Percentiles rank a stretch among this genome's conserved stretches.
These are phyloP conservation scores for Diplodus puntazzo DNA, from an alignment of 2,797 vertebrate genomes.

Conservation along the genomic window DNA sequence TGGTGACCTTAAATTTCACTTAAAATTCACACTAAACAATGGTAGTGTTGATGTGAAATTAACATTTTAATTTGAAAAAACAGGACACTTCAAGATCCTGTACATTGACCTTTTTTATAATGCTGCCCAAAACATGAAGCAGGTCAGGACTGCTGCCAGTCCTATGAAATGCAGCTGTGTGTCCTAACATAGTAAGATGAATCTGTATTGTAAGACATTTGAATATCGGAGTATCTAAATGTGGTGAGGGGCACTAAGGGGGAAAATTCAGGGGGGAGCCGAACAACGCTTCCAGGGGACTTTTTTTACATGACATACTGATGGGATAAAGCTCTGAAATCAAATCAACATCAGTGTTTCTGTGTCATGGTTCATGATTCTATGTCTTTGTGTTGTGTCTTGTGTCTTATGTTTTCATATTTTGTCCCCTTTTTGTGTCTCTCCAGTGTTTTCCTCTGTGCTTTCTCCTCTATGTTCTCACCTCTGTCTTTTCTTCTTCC, in stretches of 20 bases:
- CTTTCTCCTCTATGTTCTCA: no score
- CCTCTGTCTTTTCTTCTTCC: no score
- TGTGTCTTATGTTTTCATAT: no score
- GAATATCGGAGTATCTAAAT: slow-evolving; percentile 5
- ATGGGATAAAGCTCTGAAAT: slow-evolving; percentile 38
- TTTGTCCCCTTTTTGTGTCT: no score
- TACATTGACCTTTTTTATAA: not conserved
- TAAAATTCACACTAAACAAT: not conserved
- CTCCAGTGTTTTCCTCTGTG: no score
- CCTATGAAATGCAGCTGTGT: not conserved
- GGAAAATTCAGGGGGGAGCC: no score
- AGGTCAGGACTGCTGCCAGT: not conserved
- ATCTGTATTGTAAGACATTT: slow-evolving; percentile 11
- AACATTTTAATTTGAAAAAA: not conserved
- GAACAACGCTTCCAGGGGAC: no score
- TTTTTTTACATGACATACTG: slow-evolving; percentile 30
- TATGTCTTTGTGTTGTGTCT: no score
- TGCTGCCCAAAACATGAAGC: no score
- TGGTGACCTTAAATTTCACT: not conserved
- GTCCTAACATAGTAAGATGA: not conserved
- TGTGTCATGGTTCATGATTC: no score
- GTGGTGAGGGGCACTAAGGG: no score
- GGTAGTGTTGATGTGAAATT: no score
- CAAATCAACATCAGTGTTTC: slow-evolving; percentile 21
- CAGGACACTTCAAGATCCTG: not conserved